phyloP scores from a whole-genome alignment of 2,797 vertebrate genomes.

The Ispidina picta region DNA sequence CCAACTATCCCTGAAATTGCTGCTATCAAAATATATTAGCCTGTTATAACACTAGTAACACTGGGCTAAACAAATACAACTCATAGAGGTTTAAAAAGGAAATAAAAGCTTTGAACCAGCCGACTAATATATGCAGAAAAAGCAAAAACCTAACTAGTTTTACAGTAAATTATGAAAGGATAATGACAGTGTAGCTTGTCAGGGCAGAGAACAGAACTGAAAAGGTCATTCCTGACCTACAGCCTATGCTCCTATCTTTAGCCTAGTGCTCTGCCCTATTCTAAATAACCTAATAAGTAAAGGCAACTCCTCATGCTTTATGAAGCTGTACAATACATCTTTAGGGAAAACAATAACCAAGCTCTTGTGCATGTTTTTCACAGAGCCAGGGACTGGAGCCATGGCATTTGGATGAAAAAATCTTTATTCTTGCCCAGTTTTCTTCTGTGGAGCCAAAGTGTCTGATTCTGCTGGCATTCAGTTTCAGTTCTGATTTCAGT shows the following conservation, averaged over 20 bases:
- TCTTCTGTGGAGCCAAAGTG: constrained; percentile 69
- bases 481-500: constrained; percentile 51
- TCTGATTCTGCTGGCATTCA: constrained; percentile 59
- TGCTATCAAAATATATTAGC: not conserved
- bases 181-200: not conserved
- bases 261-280: not conserved
- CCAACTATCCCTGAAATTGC: not conserved
- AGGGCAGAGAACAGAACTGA: not conserved
- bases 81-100: not conserved
- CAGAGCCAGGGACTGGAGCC: constrained; percentile 53
- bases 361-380: constrained; percentile 60
- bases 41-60: not conserved
- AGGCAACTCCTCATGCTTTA: constrained; percentile 15
- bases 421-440: constrained; percentile 61
- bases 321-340: constrained; percentile 36
- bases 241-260: constrained; percentile 11
- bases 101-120: not conserved
- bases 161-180: not conserved
- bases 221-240: not conserved
- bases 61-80: not conserved
- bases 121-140: not conserved
- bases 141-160: not conserved
- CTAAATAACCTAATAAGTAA: constrained; percentile 60
- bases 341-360: constrained; percentile 63
- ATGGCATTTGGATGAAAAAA: constrained; percentile 67